Conservation (phyloP, 2,113 vertebrate genomes). For the Petaurus breviceps region DNA sequence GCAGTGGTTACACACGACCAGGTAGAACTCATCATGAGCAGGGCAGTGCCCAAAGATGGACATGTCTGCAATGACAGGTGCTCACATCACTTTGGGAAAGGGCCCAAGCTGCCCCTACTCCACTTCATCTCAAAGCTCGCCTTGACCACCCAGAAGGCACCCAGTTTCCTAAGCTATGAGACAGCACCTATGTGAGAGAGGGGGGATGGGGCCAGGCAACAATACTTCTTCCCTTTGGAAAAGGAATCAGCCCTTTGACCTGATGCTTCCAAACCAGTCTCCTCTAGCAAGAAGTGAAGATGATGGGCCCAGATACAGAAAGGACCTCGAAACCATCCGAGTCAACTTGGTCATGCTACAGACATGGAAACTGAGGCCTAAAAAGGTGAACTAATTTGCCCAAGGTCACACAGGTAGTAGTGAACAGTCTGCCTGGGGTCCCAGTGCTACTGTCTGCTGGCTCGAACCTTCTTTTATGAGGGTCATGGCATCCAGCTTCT, state of each 20-base stretch:
- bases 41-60: slow-evolving; percentile 96
- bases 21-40: slow-evolving; percentile 95
- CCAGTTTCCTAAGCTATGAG: neutral
- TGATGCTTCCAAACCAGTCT: slow-evolving; percentile 12
- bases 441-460: neutral
- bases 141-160: slow-evolving; percentile 2
- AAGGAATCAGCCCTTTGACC: neutral
- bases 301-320: neutral
- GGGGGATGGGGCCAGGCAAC: neutral
- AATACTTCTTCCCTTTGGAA: neutral
- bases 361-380: neutral
- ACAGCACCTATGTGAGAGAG: slow-evolving; percentile 5
- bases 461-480: slow-evolving; percentile 94
- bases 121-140: neutral
- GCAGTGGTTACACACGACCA: slow-evolving; percentile 97
- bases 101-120: neutral
- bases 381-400: neutral
- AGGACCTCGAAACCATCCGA: neutral
- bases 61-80: slow-evolving; percentile 90
- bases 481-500: slow-evolving; percentile 92
- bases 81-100: slow-evolving; percentile 56
- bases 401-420: neutral
- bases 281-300: neutral
- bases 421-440: neutral
- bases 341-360: neutral